Base-by-base conservation (phyloP, 2,888 invertebrate genomes). In the Drosophila yooni region DNA sequence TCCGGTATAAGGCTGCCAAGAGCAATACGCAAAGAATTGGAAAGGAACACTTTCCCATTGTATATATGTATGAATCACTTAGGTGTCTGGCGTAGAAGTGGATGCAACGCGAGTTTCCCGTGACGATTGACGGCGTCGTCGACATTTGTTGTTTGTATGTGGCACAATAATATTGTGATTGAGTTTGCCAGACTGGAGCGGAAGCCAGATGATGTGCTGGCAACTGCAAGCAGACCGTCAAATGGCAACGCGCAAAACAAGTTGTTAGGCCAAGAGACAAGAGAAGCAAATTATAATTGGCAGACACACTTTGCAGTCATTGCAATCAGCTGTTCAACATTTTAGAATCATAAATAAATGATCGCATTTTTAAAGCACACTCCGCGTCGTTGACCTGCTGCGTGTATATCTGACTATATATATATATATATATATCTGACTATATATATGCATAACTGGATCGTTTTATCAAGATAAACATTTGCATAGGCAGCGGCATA, bases 161-260 rank as follows among this genome's bases (percentile, higher is more conserved):
- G 70, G 68, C 63, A 82, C 82, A 89, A 85, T 89, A 79, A 89
- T 79, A 88, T 88, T 85, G 74, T 85, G 85, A 85, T 89, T 88
- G 85, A 88, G 68, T 88, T 82, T 68, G 57, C 74, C 61, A 50
- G 33, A 33, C 59, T 29, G 52, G n/a, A 43, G 53, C 34, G 27
- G 36, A 18, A 56, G 50, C 2, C 31, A 33, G 56, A 13, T 29
- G 62, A 57, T 13, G 15, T 31, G 25, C 21, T 36, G 31, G 13
- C 53, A 51, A 48, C 58, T 66, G 67, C 57, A 31, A 33, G 40
- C 40, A 15, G 46, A 67, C 61, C 78, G 75, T 71, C 74, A 79
- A 85, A 77, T 77, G 74, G 38, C 79, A 75, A 79, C 59, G 66
- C 61, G 75, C 75, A 78, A 81, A 85, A 78, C 78, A 89, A 88